Evolutionary conservation across 2,113 vertebrate genomes (phyloP).

Genomic region (Melanocharis versteri): DNA sequence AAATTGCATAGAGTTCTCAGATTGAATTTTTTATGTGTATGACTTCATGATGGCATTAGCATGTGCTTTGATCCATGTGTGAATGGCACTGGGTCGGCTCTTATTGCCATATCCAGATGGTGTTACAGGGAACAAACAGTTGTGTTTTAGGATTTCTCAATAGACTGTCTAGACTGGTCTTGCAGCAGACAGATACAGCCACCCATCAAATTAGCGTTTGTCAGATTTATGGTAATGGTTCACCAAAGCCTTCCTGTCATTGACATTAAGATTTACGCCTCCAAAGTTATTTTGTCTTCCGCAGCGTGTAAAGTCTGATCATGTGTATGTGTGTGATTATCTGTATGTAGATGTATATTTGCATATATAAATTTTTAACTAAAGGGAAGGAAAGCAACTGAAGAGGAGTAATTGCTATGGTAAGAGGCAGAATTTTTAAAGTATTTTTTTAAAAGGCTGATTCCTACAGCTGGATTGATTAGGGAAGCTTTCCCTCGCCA

Average conservation of each 20-base stretch:
- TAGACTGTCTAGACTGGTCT: constrained; percentile 99
- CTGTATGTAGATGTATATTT: constrained; percentile 37
- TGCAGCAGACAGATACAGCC: constrained; percentile 99
- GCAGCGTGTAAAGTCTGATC: constrained; percentile 74
- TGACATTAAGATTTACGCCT: constrained; percentile 98
- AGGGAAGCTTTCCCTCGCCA: neutral
- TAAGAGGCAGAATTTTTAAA: constrained; percentile 40
- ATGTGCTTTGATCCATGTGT: constrained; percentile 88
- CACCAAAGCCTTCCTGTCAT: constrained; percentile 97
- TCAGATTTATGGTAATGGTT: constrained; percentile 99
- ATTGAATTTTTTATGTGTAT: constrained; percentile 87
- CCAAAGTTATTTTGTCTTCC: constrained; percentile 79
- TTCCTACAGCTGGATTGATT: constrained; percentile 60
- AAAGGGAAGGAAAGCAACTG: constrained; percentile 16
- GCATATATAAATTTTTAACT: constrained; percentile 33
- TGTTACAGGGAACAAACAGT: constrained; percentile 94
- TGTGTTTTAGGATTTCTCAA: constrained; percentile 96
- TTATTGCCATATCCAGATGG: constrained; percentile 99
- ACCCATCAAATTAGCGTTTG: constrained; percentile 99
- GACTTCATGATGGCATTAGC: constrained; percentile 85
- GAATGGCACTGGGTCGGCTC: constrained; percentile 88
- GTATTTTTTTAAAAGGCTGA: constrained; percentile 20
- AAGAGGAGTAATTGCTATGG: constrained; percentile 57
- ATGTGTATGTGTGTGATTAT: constrained; percentile 25
- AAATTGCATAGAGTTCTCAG: constrained; percentile 81